phyloP scores from a whole-genome alignment of 1,140 invertebrate species.

The Notospermus geniculatus region DNA sequence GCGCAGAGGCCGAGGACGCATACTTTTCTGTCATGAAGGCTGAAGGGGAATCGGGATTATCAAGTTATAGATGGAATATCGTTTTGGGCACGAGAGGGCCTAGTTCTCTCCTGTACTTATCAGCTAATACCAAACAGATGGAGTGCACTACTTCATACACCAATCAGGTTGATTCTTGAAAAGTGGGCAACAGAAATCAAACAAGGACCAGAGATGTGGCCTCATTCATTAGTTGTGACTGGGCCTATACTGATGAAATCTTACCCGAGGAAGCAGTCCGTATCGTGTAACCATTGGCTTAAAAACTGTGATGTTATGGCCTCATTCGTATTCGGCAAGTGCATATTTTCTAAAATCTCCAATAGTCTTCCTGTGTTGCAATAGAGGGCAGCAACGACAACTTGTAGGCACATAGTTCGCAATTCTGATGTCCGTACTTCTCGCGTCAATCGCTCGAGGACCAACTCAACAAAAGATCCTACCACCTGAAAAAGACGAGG shows the following conservation, averaged over 20 bases:
- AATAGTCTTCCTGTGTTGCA: slow-evolving; percentile 86
- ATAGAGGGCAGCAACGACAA: slow-evolving; percentile 92
- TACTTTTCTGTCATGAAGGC: slow-evolving; percentile 90
- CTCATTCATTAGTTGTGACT: too few species aligned
- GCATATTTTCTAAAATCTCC: slow-evolving; percentile 66
- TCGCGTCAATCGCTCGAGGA: slow-evolving; percentile 75
- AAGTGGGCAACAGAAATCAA: too few species aligned
- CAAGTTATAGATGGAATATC: too few species aligned
- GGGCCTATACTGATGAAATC: too few species aligned
- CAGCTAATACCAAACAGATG: too few species aligned
- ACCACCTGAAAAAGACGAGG: slow-evolving; percentile 67
- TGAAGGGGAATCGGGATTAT: slow-evolving; percentile 55
- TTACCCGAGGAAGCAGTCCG: slow-evolving; percentile 89
- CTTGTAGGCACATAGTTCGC: slow-evolving; percentile 91
- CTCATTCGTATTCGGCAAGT: slow-evolving; percentile 62
- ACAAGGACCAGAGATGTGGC: too few species aligned
- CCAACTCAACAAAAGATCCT: slow-evolving; percentile 86
- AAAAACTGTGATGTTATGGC: slow-evolving; percentile 89
- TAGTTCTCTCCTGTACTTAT: too few species aligned
- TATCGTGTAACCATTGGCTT: slow-evolving; percentile 93
- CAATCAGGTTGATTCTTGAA: too few species aligned
- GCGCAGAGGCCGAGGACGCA: slow-evolving; percentile 92
- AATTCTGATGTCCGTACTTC: slow-evolving; percentile 88
- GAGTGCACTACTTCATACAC: too few species aligned
- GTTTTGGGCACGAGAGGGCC: too few species aligned